phyloP scores from a whole-genome alignment of 2,797 vertebrate genomes.

The Acridotheres tristis region DNA sequence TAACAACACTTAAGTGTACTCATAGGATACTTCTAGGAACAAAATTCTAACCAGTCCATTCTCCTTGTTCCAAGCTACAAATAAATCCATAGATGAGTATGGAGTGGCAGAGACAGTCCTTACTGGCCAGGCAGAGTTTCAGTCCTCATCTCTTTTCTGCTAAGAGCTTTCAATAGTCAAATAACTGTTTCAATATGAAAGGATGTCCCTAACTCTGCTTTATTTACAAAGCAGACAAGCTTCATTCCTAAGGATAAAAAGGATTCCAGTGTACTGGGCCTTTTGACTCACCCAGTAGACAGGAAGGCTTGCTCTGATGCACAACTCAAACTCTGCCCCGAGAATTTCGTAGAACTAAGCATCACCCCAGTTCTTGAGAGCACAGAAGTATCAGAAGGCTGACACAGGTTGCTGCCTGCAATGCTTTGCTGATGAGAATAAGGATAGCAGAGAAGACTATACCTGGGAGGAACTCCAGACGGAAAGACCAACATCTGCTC shows the following conservation, averaged over 20 bases:
- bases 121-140: neutral
- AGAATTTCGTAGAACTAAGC: neutral
- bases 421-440: neutral
- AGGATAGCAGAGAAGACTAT: neutral
- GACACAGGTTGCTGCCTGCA: neutral
- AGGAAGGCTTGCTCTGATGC: rapidly evolving
- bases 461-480: neutral
- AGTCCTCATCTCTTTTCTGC: neutral
- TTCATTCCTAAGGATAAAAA: neutral
- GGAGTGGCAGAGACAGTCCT: no score
- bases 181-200: neutral
- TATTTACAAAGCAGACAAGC: neutral
- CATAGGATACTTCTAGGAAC: neutral
- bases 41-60: neutral
- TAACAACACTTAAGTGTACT: neutral
- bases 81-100: neutral
- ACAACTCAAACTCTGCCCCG: neutral
- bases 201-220: neutral
- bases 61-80: neutral
- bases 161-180: neutral
- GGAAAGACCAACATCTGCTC: neutral
- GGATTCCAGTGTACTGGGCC: neutral
- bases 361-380: rapidly evolving
- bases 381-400: neutral
- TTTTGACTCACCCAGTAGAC: neutral